Percentiles rank a stretch among this genome's conserved stretches.
Conservation (phyloP, 2,888 invertebrate genomes). For the Acleris sparsana region DNA sequence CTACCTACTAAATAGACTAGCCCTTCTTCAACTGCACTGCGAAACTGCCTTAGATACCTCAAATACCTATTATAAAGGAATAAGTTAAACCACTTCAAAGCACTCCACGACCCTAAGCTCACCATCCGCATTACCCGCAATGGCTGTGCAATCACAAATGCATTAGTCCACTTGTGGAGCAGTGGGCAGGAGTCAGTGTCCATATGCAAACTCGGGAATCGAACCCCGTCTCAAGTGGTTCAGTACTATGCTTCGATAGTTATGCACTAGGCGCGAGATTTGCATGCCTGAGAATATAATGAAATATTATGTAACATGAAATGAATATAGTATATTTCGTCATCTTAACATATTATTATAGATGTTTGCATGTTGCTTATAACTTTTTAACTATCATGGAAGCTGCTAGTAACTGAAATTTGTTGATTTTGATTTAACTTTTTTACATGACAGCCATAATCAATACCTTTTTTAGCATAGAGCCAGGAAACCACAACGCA, state of each 20-base stretch:
- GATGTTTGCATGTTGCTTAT: background rate
- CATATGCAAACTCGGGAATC: slow-evolving; percentile 40
- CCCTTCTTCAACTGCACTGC: too few relatives aligned
- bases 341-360: background rate
- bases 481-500: too few relatives aligned
- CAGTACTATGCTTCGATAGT: background rate
- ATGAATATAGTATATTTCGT: too few relatives aligned
- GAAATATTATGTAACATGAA: background rate
- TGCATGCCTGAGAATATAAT: background rate
- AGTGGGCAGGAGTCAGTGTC: slow-evolving; percentile 30
- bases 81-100: slow-evolving; percentile 6
- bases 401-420: too few relatives aligned
- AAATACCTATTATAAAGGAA: background rate
- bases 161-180: slow-evolving; percentile 58
- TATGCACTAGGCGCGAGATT: background rate
- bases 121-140: slow-evolving; percentile 40
- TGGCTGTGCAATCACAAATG: slow-evolving; percentile 66
- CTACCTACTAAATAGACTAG: too few relatives aligned
- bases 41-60: background rate
- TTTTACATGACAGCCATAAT: too few relatives aligned
- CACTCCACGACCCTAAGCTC: slow-evolving; percentile 23
- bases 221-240: slow-evolving; percentile 55
- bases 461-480: too few relatives aligned
- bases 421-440: too few relatives aligned
- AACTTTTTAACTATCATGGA: too few relatives aligned